A percentile compares a stretch with the other conserved stretches of the same genome.
Evolutionary conservation across 1,140 invertebrate genomes (phyloP).

Genomic region (Lutraria rhynchaena): DNA sequence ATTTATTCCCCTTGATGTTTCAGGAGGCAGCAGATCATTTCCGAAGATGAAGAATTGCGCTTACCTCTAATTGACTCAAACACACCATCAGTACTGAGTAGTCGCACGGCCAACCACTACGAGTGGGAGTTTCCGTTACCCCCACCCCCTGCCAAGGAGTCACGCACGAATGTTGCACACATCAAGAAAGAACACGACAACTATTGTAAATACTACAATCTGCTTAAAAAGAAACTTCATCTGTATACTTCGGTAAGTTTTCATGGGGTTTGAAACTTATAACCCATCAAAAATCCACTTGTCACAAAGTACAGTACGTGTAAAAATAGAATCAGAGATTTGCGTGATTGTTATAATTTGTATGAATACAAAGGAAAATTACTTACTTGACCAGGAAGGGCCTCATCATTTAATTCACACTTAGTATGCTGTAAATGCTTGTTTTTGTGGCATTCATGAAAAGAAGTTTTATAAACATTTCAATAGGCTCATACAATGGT

Average conservation of each 20-base stretch:
- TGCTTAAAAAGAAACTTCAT: constrained; percentile 56
- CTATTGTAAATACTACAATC: constrained; percentile 56
- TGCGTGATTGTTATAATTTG: too few species aligned
- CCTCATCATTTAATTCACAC: too few species aligned
- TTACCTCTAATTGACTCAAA: constrained; percentile 18
- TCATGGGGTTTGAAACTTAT: too few species aligned
- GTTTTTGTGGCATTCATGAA: not conserved
- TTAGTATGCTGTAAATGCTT: too few species aligned
- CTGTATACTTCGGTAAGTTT: constrained; percentile 55
- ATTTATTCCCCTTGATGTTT: too few species aligned
- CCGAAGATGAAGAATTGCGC: constrained; percentile 36
- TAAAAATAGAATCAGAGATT: too few species aligned
- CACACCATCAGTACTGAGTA: constrained; percentile 14
- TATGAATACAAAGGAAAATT: too few species aligned
- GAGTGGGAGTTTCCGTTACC: constrained; percentile 54
- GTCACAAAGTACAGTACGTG: too few species aligned
- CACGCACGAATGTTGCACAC: constrained; percentile 19
- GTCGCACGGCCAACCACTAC: constrained; percentile 10
- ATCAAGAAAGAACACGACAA: constrained; percentile 52
- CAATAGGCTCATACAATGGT: too few species aligned
- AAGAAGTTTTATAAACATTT: not conserved
- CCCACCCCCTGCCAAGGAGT: constrained; percentile 53
- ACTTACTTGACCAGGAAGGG: too few species aligned
- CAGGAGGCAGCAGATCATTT: constrained; percentile 2
- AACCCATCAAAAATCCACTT: too few species aligned